A percentile compares a stretch with the other conserved stretches of the same genome.
These are phyloP conservation scores for Heterochromis multidens DNA, from an alignment of 2,113 vertebrate species.

Conservation along the genomic window DNA sequence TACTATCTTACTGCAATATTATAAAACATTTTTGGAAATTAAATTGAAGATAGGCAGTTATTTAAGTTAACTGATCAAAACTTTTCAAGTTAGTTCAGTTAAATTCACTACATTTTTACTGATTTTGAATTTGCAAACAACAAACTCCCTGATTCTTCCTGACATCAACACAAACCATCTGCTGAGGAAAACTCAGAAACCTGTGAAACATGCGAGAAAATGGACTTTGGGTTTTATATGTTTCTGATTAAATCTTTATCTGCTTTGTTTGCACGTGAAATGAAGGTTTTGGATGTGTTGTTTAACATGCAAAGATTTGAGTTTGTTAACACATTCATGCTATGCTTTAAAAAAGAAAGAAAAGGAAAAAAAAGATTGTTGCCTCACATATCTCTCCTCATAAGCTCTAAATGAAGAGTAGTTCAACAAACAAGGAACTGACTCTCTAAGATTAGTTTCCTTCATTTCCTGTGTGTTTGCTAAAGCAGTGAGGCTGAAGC, in stretches of 20 bases:
- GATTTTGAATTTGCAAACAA: not conserved
- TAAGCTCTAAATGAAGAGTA: too few relatives aligned
- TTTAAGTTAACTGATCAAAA: not conserved
- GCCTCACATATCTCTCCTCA: too few relatives aligned
- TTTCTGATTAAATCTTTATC: not conserved
- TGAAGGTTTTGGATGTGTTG: not conserved
- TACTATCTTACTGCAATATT: not conserved
- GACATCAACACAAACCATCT: not conserved
- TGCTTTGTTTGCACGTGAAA: not conserved
- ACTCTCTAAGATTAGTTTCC: not conserved
- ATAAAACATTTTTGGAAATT: not conserved
- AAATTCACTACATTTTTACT: not conserved
- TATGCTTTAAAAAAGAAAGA: not conserved
- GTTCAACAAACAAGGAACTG: not conserved
- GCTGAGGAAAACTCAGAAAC: not conserved
- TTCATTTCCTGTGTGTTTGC: not conserved
- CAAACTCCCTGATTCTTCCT: not conserved
- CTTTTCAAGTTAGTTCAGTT: not conserved
- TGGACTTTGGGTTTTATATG: not conserved
- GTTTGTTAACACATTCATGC: not conserved
- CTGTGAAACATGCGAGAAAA: fast-evolving
- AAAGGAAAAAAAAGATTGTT: too few relatives aligned
- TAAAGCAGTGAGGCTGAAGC: not conserved
- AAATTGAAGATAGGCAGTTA: not conserved
- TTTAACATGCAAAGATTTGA: not conserved